Evolutionary conservation across 2,113 vertebrate species (phyloP).

Genomic region (Orientallactaga bullata): DNA sequence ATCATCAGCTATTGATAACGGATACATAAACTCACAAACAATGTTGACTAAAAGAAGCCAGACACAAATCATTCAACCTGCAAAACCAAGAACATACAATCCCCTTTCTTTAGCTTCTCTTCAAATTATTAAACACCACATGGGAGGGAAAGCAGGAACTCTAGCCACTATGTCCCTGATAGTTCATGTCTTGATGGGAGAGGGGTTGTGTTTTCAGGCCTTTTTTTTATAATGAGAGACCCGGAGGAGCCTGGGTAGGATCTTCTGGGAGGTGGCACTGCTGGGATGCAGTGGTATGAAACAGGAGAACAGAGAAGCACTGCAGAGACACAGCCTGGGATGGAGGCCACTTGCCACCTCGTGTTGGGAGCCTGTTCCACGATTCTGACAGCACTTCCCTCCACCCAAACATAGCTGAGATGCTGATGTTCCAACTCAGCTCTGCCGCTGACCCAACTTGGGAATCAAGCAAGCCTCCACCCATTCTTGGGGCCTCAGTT

Average conservation of each 20-base stretch:
- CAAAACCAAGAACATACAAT: slow-evolving; percentile 14
- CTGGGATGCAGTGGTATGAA: neutral
- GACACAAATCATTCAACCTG: neutral
- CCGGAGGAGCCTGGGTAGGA: neutral
- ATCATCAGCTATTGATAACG: neutral
- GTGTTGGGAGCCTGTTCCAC: neutral
- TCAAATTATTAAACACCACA: slow-evolving; percentile 16
- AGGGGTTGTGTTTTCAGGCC: neutral
- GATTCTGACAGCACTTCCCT: neutral
- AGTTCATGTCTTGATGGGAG: neutral
- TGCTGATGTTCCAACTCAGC: neutral
- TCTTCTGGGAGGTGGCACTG: neutral
- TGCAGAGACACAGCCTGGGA: rapidly evolving
- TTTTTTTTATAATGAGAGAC: neutral
- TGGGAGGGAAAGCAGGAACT: neutral
- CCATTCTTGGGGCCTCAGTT: neutral
- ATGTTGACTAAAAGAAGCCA: neutral
- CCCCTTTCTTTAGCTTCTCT: neutral
- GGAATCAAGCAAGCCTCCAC: neutral
- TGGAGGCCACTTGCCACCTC: rapidly evolving
- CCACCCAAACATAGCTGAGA: neutral
- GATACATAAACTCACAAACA: neutral
- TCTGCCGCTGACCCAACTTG: neutral
- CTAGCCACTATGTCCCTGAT: neutral
- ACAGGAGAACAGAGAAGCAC: neutral